A percentile compares a stretch with the other conserved stretches of the same genome.
Conservation (phyloP, 2,113 vertebrate genomes). For the Pseudorhombus dupliciocellatus region DNA sequence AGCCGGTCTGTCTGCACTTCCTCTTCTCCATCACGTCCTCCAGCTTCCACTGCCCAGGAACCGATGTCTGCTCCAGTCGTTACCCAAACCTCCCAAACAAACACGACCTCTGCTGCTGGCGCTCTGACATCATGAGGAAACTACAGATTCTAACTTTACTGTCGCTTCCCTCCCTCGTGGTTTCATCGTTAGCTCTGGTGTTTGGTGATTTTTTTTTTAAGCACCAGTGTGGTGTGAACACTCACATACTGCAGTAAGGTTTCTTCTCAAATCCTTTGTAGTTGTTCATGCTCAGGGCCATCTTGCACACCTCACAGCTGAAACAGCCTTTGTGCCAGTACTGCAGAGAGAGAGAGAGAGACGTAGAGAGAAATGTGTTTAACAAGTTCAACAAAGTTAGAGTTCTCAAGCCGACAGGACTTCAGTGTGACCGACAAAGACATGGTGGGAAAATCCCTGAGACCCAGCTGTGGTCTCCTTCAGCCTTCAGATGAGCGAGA, state of each 20-base stretch:
- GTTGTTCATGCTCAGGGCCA: slow-evolving; percentile 98
- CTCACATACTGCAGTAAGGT: slow-evolving; percentile 98
- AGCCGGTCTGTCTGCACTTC: slow-evolving; percentile 24
- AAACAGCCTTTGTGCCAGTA: slow-evolving; percentile 99
- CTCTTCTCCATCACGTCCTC: slow-evolving; percentile 9
- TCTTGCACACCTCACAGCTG: slow-evolving; percentile 98
- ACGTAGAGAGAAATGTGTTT: background rate
- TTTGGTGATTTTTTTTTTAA: too few species aligned
- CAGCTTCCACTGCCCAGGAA: slow-evolving; percentile 6
- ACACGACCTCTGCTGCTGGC: too few species aligned
- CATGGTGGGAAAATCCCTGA: slow-evolving; percentile 8
- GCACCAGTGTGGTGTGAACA: slow-evolving; percentile 49
- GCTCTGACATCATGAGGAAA: background rate
- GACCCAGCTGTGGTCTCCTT: slow-evolving; percentile 17
- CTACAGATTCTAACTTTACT: background rate
- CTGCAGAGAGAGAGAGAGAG: slow-evolving; percentile 72
- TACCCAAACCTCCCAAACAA: background rate
- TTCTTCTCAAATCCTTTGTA: slow-evolving; percentile 99
- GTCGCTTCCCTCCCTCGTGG: background rate
- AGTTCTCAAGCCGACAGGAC: background rate
- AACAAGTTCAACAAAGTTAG: background rate
- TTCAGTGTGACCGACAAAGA: too few species aligned
- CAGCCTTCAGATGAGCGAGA: background rate
- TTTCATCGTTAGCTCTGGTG: too few species aligned
- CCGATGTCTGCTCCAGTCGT: background rate